Conservation (phyloP, 2,113 vertebrate species). For the Planiliza haematocheilus region DNA sequence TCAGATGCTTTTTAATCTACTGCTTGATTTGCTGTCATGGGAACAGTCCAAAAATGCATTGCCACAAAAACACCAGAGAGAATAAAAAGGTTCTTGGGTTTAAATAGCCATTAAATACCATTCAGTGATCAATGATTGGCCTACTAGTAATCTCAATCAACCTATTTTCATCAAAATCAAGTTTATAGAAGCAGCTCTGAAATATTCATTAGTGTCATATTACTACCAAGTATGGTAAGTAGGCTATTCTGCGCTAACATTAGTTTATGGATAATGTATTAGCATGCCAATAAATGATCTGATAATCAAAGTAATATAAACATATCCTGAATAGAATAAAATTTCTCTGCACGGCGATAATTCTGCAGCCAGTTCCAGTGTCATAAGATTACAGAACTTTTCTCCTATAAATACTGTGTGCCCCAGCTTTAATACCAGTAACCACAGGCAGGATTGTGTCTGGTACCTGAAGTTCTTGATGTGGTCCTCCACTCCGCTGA, state of each 20-base stretch:
- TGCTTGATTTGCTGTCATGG: constrained; percentile 61
- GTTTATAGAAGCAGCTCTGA: no score
- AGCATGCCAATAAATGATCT: background rate
- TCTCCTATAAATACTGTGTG: no score
- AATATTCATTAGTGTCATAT: background rate
- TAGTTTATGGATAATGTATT: background rate
- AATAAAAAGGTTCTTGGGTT: background rate
- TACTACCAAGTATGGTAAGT: background rate
- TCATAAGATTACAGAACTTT: background rate
- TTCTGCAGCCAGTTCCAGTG: no score
- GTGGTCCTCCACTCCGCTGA: constrained; percentile 96
- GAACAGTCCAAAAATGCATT: constrained; percentile 34
- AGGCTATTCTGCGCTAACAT: background rate
- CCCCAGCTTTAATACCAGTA: background rate
- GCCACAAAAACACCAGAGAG: constrained; percentile 1
- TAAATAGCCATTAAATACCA: background rate
- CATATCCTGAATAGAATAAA: no score
- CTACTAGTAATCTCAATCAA: no score
- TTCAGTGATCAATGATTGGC: no score
- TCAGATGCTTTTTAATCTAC: constrained; percentile 68
- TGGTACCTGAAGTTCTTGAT: constrained; percentile 96
- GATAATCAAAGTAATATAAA: background rate
- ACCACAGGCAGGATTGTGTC: background rate
- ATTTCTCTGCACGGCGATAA: no score
- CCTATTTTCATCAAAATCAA: no score